These are phyloP conservation scores for Sebastes matsubarae DNA, from an alignment of 2,797 vertebrate genomes.

Conservation along the genomic window DNA sequence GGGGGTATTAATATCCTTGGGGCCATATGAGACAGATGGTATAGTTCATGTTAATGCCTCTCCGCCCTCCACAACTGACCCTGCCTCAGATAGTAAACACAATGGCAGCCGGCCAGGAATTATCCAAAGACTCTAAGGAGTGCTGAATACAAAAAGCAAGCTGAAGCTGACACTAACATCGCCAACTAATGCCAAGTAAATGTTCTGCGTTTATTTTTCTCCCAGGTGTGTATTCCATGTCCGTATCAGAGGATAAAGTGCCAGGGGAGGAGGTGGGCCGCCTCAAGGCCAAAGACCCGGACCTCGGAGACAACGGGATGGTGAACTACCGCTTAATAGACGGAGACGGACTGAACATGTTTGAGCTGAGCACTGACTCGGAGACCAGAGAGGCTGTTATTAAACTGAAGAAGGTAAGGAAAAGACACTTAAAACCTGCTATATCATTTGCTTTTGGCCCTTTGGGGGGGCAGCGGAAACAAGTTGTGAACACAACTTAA, in stretches of 20 bases:
- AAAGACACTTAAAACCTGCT: neutral
- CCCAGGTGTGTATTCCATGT: constrained; percentile 91
- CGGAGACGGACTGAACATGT: constrained; percentile 90
- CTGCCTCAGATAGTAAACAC: constrained; percentile 61
- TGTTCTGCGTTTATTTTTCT: neutral
- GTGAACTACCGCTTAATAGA: constrained; percentile 92
- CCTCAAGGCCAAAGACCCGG: constrained; percentile 94
- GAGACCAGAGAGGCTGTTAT: constrained; percentile 95
- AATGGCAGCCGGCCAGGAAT: constrained; percentile 47
- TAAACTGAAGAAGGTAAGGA: constrained; percentile 93
- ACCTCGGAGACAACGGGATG: constrained; percentile 94
- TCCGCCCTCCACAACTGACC: constrained; percentile 62
- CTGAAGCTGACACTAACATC: neutral
- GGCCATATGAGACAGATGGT: constrained; percentile 67
- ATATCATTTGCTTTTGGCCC: neutral
- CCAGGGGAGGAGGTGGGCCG: constrained; percentile 84
- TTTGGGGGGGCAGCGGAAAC: too few relatives aligned
- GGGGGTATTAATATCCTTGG: constrained; percentile 63
- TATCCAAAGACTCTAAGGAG: constrained; percentile 28
- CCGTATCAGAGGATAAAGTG: constrained; percentile 88
- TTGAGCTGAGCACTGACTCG: constrained; percentile 93
- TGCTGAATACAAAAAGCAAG: constrained; percentile 31
- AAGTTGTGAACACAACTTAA: too few relatives aligned
- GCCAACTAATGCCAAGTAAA: neutral
- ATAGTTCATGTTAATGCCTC: constrained; percentile 61